Conservation (phyloP, 2,113 vertebrate genomes). For the Sialia sialis region DNA sequence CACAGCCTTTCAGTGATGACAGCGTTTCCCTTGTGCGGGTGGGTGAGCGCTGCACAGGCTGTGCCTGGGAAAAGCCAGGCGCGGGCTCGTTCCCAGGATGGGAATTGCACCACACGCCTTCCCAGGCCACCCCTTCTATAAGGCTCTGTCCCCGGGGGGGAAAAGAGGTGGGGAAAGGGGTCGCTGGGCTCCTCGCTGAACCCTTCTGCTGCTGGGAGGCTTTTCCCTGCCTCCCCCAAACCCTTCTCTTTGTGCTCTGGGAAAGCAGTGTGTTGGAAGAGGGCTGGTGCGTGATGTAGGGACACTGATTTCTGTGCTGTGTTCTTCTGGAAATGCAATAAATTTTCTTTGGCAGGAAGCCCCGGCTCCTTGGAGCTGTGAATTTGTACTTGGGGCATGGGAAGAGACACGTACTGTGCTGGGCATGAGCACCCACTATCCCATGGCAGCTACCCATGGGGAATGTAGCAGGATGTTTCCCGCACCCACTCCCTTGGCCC, state of each 20-base stretch:
- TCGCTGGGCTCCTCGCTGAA: accelerated
- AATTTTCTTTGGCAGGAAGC: constrained; percentile 25
- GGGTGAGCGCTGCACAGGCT: not conserved
- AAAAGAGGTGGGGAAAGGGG: not conserved
- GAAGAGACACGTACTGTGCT: not conserved
- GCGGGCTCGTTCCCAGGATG: not conserved
- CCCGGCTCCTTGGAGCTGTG: not conserved
- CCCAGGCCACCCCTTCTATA: not conserved
- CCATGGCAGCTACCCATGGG: not conserved
- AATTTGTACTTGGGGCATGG: not conserved
- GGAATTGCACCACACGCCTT: not conserved
- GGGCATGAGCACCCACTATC: not conserved
- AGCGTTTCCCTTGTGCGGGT: not conserved
- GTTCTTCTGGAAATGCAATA: constrained; percentile 46
- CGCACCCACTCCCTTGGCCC: accelerated
- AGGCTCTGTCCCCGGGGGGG: not conserved
- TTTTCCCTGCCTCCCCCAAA: not conserved
- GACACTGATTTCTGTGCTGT: not conserved
- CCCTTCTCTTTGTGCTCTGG: not conserved
- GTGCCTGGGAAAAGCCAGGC: constrained; percentile 7
- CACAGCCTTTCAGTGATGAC: not conserved
- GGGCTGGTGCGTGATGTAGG: not conserved
- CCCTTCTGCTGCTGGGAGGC: not conserved
- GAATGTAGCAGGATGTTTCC: not conserved
- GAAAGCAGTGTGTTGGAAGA: not conserved